These are phyloP conservation scores for Psittacula cyanocephala DNA, from an alignment of 2,113 vertebrate species.

Conservation along the genomic window DNA sequence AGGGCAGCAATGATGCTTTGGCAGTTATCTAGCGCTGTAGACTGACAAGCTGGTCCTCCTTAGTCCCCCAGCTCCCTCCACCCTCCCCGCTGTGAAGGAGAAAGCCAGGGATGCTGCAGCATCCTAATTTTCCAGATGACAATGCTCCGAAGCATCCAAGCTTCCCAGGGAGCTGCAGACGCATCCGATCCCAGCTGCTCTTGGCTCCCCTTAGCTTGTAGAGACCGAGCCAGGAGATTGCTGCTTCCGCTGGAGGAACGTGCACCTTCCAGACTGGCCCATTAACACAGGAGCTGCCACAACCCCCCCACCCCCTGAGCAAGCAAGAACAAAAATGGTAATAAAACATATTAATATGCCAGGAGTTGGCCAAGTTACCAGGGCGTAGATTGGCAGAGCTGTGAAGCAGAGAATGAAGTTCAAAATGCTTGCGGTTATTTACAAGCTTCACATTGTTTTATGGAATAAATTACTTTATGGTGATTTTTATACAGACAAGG, in stretches of 20 bases:
- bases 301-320: not conserved
- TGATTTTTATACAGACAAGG: not conserved
- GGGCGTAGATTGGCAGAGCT: not conserved
- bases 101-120: not conserved
- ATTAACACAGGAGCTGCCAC: not conserved
- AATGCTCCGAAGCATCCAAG: not conserved
- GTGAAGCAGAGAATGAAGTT: not conserved
- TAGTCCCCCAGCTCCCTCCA: not conserved
- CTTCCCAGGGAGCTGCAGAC: not conserved
- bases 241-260: not conserved
- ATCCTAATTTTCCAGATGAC: not conserved
- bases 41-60: not conserved
- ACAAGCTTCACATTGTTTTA: not conserved
- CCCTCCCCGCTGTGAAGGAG: not conserved
- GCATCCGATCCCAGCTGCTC: not conserved
- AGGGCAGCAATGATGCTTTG: not conserved
- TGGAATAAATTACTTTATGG: conserved; percentile 1
- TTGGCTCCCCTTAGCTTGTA: not conserved
- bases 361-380: not conserved
- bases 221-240: not conserved
- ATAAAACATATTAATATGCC: not conserved
- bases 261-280: not conserved
- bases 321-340: not conserved
- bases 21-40: not conserved
- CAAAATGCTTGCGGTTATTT: conserved; percentile 19